phyloP scores from a whole-genome alignment of 2,888 invertebrate genomes.

The Watsonalla binaria region DNA sequence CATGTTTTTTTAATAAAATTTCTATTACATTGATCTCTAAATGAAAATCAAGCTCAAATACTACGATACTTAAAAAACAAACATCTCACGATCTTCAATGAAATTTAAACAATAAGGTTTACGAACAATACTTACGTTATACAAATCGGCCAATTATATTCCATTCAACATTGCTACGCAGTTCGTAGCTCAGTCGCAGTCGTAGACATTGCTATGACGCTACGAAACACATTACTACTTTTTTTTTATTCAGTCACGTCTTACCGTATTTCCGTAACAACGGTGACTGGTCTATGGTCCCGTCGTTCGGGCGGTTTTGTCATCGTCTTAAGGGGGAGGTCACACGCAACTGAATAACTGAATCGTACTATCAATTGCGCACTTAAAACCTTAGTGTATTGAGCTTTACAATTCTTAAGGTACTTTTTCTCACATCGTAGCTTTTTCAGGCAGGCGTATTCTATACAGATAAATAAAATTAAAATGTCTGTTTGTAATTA shows the following conservation, averaged over 20 bases:
- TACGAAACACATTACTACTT: background rate
- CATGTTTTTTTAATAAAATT: too few relatives aligned
- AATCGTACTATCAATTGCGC: constrained; percentile 18
- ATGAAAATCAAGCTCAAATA: too few relatives aligned
- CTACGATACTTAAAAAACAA: too few relatives aligned
- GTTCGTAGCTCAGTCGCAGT: background rate
- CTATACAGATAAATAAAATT: too few relatives aligned
- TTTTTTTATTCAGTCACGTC: constrained; percentile 27
- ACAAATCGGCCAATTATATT: constrained; percentile 1
- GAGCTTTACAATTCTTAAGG: too few relatives aligned
- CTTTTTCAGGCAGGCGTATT: too few relatives aligned
- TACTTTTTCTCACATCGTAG: too few relatives aligned
- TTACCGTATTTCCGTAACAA: constrained; percentile 31
- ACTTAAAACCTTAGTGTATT: background rate
- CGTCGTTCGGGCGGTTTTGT: constrained; percentile 48
- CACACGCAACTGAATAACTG: constrained; percentile 45
- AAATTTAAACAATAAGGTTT: background rate
- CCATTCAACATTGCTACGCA: constrained; percentile 3
- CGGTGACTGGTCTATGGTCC: constrained; percentile 48
- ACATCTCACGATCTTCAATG: too few relatives aligned
- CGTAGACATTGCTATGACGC: constrained; percentile 2
- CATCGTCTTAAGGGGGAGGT: constrained; percentile 37
- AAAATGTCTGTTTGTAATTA: too few relatives aligned
- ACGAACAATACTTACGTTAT: background rate
- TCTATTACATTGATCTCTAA: too few relatives aligned